Evolutionary conservation across 2,888 invertebrate genomes (phyloP).

Genomic region (Abrostola tripartita): DNA sequence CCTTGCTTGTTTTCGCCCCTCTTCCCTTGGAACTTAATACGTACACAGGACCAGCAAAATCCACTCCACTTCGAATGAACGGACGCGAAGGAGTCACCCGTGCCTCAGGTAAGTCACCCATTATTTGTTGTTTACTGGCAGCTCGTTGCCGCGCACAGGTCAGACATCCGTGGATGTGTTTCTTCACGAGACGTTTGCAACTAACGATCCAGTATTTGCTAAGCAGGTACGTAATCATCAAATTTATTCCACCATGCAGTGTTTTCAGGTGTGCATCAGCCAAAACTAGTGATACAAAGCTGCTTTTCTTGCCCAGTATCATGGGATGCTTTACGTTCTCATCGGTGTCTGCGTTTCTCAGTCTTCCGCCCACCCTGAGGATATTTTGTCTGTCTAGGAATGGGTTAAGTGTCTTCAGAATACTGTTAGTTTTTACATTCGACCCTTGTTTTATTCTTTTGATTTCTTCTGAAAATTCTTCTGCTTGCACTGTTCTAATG

Average conservation of each 20-base stretch:
- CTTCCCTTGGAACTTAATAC: conserved; percentile 46
- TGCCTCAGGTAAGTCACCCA: conserved; percentile 52
- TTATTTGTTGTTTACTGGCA: conserved; percentile 40
- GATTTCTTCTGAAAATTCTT: conserved; percentile 36
- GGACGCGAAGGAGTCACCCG: conserved; percentile 48
- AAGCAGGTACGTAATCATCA: conserved; percentile 51
- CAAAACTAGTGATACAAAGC: conserved; percentile 45
- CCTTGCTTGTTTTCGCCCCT: conserved; percentile 46
- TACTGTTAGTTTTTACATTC: conserved; percentile 31
- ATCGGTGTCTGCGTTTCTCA: conserved; percentile 28
- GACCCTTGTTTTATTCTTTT: conserved; percentile 12
- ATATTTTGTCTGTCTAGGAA: conserved; percentile 42
- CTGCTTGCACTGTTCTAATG: conserved; percentile 36
- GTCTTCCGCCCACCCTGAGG: conserved; percentile 56
- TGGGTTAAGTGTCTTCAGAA: conserved; percentile 43
- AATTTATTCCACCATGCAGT: conserved; percentile 51
- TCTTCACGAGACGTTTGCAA: conserved; percentile 42
- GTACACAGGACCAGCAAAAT: conserved; percentile 53
- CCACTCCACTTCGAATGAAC: conserved; percentile 48
- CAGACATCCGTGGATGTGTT: conserved; percentile 42
- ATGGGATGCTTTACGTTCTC: conserved; percentile 51
- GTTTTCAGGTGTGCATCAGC: conserved; percentile 45
- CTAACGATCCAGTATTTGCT: conserved; percentile 53
- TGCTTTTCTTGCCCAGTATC: conserved; percentile 44
- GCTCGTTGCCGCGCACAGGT: conserved; percentile 47